Base-by-base conservation (phyloP, 1,140 invertebrate genomes). In the Hyles vespertilio region DNA sequence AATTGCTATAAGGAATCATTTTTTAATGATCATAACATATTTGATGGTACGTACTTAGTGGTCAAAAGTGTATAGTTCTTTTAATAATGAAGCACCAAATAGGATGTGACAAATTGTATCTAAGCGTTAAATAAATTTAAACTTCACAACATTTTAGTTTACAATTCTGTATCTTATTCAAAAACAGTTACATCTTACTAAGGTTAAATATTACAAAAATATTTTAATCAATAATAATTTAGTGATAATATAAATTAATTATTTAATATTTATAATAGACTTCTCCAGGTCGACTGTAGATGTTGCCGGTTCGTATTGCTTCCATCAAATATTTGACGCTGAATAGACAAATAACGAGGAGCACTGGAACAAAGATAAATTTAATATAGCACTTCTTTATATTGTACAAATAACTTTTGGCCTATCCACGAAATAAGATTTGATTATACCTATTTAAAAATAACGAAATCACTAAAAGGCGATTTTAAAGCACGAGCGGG, bases 241-340 rank as follows among this genome's bases (percentile, higher is more conserved):
- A 40, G 36, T 40, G 5, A 40, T 8, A 1, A 22, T 22, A 22
- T 22, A 22, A 22, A 22, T 1, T 22, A 22, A 22, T 58, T 45
- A 36, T 48, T 74, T 62, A 80, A 59, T 79, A 82, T 67, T 79
- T 79, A 52, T 77, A 76, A 8, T 77, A 63, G 22, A 77, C 71
- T 61, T 84, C 77, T 7, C 80, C 83, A 0, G 84, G 83, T 4
- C 73, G 65, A 53, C 75, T 74, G 72, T 88, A 88, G 11, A 88
- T 81, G 68, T 84, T 77, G 5, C 85, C 85, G 12, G 74, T 82
- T 12, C 78, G 66, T 51, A 88, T 84, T 10, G 85, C 85, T 61
- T 86, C 85, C 76, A 81, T 82, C 51, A 88, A 67, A 61, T 88
- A 85, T 63, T 85, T 86, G 57, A 88, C 82, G 56, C 83, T 79